Evolutionary conservation across 2,888 invertebrate species (phyloP).

Genomic region (Copidosoma aretas): DNA sequence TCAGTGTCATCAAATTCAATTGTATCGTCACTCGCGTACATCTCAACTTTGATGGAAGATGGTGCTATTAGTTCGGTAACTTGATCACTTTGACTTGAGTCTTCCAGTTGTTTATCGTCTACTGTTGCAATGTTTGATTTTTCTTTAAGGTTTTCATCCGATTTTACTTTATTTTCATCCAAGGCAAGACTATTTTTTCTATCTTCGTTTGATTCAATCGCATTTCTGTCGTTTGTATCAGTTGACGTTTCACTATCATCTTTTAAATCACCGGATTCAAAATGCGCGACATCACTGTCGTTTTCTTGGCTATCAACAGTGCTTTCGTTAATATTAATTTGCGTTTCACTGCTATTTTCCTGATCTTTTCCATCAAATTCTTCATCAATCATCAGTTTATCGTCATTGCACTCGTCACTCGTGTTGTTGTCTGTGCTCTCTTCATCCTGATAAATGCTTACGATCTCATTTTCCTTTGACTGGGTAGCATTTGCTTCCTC

Average conservation of each 20-base stretch:
- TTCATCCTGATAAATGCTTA: constrained; percentile 9
- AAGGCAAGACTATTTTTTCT: background rate
- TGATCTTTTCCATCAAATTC: constrained; percentile 23
- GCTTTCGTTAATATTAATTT: constrained; percentile 6
- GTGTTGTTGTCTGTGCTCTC: constrained; percentile 14
- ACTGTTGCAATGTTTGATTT: background rate
- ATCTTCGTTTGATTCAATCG: constrained; percentile 8
- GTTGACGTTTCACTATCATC: constrained; percentile 1
- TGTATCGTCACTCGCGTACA: background rate
- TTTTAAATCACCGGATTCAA: background rate
- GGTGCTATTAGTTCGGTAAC: too few relatives aligned
- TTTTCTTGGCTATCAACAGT: constrained; percentile 26
- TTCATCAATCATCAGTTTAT: constrained; percentile 34
- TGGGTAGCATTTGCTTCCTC: background rate
- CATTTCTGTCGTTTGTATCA: constrained; percentile 1
- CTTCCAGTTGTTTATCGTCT: background rate
- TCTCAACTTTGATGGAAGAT: background rate
- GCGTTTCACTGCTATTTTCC: constrained; percentile 5
- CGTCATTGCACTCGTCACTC: constrained; percentile 17
- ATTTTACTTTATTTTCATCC: background rate
- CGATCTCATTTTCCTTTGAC: background rate
- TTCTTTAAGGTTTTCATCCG: background rate
- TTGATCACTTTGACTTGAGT: background rate
- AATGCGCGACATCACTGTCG: constrained; percentile 2
- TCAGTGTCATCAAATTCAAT: constrained; percentile 5